A percentile compares a stretch with the other conserved stretches of the same genome.
phyloP scores from a whole-genome alignment of 2,797 vertebrate genomes.

The Tapirus indicus region DNA sequence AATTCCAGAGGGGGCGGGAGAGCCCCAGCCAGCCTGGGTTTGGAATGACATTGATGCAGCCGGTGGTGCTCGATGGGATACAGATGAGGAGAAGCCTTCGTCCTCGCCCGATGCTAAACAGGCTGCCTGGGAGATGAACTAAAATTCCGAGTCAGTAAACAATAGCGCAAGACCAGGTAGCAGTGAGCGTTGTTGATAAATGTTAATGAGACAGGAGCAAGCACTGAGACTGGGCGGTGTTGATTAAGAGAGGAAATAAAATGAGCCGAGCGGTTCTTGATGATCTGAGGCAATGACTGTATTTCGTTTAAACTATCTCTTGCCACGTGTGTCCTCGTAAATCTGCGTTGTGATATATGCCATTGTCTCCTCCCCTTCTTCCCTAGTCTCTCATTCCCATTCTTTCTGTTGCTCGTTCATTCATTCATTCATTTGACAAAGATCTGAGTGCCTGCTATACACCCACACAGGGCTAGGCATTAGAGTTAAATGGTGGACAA shows the following conservation, averaged over 20 bases:
- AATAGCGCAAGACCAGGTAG: not conserved
- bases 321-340: not conserved
- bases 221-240: not conserved
- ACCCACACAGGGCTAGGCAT: not conserved
- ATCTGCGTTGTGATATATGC: not conserved
- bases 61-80: not conserved
- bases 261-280: not conserved
- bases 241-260: slow-evolving; percentile 25
- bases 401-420: not conserved
- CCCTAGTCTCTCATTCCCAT: not conserved
- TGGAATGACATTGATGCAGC: not conserved
- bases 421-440: not conserved
- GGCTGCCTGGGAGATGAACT: not conserved
- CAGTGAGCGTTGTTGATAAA: not conserved
- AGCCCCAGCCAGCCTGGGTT: not conserved
- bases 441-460: not conserved
- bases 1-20: not conserved
- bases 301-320: not conserved
- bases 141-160: not conserved
- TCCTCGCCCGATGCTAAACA: not conserved
- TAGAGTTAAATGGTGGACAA: not conserved
- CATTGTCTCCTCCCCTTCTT: not conserved
- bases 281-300: not conserved
- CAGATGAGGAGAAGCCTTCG: not conserved
- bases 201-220: slow-evolving; percentile 40